phyloP scores from a whole-genome alignment of 2,113 vertebrate genomes.

The Larimichthys polyactis region DNA sequence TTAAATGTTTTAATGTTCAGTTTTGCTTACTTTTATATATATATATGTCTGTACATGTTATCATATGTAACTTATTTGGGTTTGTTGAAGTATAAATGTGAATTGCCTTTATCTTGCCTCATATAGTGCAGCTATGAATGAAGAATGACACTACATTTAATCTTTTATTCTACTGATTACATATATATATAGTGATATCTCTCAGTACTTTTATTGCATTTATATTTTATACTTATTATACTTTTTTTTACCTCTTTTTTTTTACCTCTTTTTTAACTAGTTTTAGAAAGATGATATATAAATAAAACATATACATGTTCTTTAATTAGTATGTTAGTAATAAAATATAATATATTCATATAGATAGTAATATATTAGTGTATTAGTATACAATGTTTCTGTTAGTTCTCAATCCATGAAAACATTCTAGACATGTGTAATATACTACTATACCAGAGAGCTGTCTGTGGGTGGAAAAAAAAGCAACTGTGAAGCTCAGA shows the following conservation, averaged over 20 bases:
- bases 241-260: too few relatives aligned
- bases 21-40: neutral
- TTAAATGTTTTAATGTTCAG: slow-evolving; percentile 11
- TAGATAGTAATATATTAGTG: too few relatives aligned
- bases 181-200: neutral
- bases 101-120: neutral
- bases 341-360: too few relatives aligned
- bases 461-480: too few relatives aligned
- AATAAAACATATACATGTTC: too few relatives aligned
- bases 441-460: neutral
- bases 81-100: neutral
- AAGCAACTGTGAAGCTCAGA: too few relatives aligned
- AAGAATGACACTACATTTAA: neutral
- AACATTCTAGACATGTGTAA: neutral
- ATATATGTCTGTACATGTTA: too few relatives aligned
- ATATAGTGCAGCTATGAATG: neutral
- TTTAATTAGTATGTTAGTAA: too few relatives aligned
- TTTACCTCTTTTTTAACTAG: too few relatives aligned
- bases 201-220: neutral
- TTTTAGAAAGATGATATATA: too few relatives aligned
- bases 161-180: too few relatives aligned
- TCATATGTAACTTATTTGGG: neutral
- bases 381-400: too few relatives aligned
- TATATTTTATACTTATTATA: neutral
- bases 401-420: neutral